These are phyloP conservation scores for Sphaerophoria taeniata DNA, from an alignment of 2,888 invertebrate species.

Conservation along the genomic window DNA sequence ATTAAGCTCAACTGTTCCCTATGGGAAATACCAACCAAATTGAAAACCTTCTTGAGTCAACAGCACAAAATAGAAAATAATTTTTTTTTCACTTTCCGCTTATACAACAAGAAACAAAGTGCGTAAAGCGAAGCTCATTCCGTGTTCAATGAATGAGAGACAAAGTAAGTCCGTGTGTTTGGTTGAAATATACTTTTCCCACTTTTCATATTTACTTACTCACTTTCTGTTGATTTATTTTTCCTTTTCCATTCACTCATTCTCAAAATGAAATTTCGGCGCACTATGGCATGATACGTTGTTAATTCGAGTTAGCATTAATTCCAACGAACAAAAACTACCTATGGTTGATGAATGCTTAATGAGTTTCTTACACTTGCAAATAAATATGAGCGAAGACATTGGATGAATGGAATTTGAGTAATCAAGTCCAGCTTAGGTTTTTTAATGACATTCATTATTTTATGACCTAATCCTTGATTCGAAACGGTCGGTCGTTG, in stretches of 20 bases:
- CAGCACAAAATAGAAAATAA: constrained; percentile 7
- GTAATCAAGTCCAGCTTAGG: constrained; percentile 51
- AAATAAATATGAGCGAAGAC: constrained; percentile 9
- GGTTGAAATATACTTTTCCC: constrained; percentile 22
- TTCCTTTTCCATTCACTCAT: constrained; percentile 30
- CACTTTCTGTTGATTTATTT: constrained; percentile 40
- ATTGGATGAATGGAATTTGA: constrained; percentile 24
- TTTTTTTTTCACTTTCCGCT: constrained; percentile 22
- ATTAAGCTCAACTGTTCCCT: constrained; percentile 39
- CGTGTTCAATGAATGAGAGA: constrained; percentile 44
- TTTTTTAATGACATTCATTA: constrained; percentile 51
- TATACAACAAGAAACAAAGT: constrained; percentile 52
- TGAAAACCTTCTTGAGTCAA: constrained; percentile 58
- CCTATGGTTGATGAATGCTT: constrained; percentile 43
- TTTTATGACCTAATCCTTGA: constrained; percentile 54
- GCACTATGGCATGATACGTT: constrained; percentile 40
- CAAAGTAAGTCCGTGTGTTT: background rate
- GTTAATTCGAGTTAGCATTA: constrained; percentile 44
- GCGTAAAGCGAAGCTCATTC: constrained; percentile 48
- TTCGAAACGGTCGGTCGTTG: constrained; percentile 8
- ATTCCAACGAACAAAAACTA: constrained; percentile 24
- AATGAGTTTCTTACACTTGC: constrained; percentile 46
- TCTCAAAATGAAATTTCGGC: constrained; percentile 38
- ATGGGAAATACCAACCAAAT: constrained; percentile 66
- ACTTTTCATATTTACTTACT: background rate